phyloP scores from a whole-genome alignment of 2,888 invertebrate genomes.

The Eumacrocentrus americanus region DNA sequence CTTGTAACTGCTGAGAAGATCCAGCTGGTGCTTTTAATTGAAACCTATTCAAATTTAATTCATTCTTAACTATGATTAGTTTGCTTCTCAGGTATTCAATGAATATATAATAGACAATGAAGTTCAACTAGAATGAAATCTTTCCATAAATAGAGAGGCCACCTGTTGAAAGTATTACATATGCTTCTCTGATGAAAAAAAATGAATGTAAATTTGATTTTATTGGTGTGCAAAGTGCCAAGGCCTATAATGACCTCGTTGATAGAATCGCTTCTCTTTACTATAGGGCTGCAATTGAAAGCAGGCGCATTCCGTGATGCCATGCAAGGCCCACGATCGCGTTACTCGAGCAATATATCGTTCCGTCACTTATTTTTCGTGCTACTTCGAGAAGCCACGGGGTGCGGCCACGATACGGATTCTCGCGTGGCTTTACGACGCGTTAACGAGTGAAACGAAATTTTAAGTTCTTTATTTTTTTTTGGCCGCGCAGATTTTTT shows the following conservation, averaged over 20 bases:
- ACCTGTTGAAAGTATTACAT: conserved; percentile 23
- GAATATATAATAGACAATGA: neutral
- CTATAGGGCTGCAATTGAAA: conserved; percentile 16
- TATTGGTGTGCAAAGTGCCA: neutral
- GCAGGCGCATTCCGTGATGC: conserved; percentile 26
- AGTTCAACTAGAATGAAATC: neutral
- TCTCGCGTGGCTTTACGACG: conserved; percentile 11
- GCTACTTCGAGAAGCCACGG: conserved; percentile 2
- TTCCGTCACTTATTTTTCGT: conserved; percentile 25
- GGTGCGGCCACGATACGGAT: neutral
- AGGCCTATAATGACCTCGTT: conserved; percentile 23
- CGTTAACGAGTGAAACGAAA: neutral
- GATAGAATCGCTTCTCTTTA: conserved; percentile 12
- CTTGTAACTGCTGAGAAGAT: neutral
- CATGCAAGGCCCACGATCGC: conserved; percentile 23
- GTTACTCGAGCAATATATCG: conserved; percentile 26
- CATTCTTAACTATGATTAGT: neutral
- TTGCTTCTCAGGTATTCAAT: neutral
- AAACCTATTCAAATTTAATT: neutral
- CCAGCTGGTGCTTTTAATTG: neutral
- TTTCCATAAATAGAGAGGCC: neutral
- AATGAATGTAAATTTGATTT: conserved; percentile 18
- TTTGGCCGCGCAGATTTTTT: too few relatives aligned
- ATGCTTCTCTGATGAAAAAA: neutral
- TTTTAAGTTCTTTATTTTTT: neutral